A percentile compares a stretch with the other conserved stretches of the same genome.
Conservation (phyloP, 2,797 vertebrate species). For the Ptychobarbus kaznakovi region DNA sequence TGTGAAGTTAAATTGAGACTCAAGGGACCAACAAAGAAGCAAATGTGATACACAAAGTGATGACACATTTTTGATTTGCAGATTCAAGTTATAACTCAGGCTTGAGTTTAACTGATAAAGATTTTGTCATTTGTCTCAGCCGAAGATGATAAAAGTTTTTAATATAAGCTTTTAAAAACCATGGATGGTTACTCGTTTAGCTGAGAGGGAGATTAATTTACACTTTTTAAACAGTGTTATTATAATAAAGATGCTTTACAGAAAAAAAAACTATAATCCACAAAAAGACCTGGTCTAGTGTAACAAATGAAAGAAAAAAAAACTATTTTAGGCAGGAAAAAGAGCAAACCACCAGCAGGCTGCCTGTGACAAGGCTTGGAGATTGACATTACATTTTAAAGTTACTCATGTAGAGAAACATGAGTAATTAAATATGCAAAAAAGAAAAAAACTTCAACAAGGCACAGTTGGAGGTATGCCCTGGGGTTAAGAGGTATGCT, state of each 20-base stretch:
- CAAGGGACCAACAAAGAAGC: not conserved
- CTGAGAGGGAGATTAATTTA: conserved; percentile 3
- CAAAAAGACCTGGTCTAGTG: not conserved
- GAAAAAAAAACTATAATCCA: not conserved
- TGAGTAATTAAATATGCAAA: not conserved
- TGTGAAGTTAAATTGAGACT: not conserved
- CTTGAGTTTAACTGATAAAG: not conserved
- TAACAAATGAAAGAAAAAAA: not conserved
- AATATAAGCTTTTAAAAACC: not conserved
- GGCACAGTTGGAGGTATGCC: not conserved
- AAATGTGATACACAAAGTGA: not conserved
- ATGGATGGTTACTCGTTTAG: not conserved
- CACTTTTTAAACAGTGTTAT: not conserved
- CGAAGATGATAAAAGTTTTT: not conserved
- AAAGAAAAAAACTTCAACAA: not conserved
- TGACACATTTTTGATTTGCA: not conserved
- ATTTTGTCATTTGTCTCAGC: not conserved
- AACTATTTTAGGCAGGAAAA: not conserved
- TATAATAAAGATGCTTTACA: not conserved
- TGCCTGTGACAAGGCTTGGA: not conserved
- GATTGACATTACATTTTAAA: not conserved
- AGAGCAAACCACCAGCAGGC: not conserved
- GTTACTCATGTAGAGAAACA: conserved; percentile 5
- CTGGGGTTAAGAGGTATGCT: not conserved
- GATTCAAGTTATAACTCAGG: not conserved